Conservation (phyloP, 2,888 invertebrate genomes). For the Temnothorax ravouxi region DNA sequence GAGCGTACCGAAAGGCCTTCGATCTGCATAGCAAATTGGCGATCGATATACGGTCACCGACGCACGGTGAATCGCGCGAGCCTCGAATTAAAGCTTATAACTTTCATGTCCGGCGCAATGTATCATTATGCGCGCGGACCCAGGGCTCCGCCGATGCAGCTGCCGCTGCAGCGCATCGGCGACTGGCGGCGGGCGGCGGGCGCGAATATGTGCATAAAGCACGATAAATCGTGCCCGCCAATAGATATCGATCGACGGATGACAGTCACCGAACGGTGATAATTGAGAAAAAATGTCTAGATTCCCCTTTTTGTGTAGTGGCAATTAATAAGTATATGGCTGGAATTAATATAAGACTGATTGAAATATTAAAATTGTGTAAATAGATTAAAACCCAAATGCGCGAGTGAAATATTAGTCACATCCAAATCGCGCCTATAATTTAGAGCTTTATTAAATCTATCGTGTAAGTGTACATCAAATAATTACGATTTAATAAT, state of each 20-base stretch:
- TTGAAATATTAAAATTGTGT: background rate
- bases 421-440: background rate
- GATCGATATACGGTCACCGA: slow-evolving; percentile 77
- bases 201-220: slow-evolving; percentile 72
- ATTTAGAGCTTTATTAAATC: background rate
- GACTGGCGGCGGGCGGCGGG: slow-evolving; percentile 39
- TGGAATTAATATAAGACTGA: background rate
- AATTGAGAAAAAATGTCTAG: background rate
- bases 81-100: slow-evolving; percentile 79
- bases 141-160: slow-evolving; percentile 68
- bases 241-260: slow-evolving; percentile 73
- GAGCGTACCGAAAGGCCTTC: slow-evolving; percentile 74
- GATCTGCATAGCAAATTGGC: slow-evolving; percentile 79
- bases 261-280: slow-evolving; percentile 57
- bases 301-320: background rate
- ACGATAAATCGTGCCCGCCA: slow-evolving; percentile 69
- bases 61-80: slow-evolving; percentile 75
- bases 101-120: slow-evolving; percentile 78
- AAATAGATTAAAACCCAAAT: background rate
- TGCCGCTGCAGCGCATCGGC: slow-evolving; percentile 61
- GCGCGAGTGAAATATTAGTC: background rate
- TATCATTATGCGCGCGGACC: slow-evolving; percentile 75
- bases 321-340: background rate
- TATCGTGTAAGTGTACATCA: background rate
- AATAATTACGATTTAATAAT: background rate